Evolutionary conservation across 2,797 vertebrate species (phyloP), one percentile per base, ranked within the genome.

Genomic region (Tapirus indicus): DNA sequence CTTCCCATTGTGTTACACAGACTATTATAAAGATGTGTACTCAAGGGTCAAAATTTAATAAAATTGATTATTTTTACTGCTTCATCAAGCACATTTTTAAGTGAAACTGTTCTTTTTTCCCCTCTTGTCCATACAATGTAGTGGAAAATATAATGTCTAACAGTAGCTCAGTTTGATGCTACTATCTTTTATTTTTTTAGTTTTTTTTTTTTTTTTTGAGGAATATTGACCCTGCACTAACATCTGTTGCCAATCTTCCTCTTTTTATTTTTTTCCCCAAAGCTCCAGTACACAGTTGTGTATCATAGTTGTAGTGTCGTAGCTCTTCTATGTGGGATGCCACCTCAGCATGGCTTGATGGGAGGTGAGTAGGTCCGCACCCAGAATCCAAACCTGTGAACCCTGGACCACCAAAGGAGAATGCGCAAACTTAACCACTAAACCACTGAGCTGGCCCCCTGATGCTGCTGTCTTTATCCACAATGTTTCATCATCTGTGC

Each of bases 41-140:
- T 72, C 71, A 49, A 75, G 8, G 44, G 32, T 75, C 80, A 91
- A 95, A 71, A 80, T 25, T 87, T 87, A 92, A 85, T 79, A 62
- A 47, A 79, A 90, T 17, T 52, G 27, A 54, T 87, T 2, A n/a
- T 56, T 47, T 83, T 91, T 58, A 21, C 52, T 94, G 11, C 5
- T 32, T 88, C 17, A 69, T 96, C 16, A 83, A 95, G 29, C 23
- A 58, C 2, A 54, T 9, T 84, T 86, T 79, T 18, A 84, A 74
- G 29, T 64, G 29, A 87, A 62, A 25, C 8, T 13, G 7, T 7
- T 20, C 6, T n/a, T 74, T 71, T 38, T 17, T 4, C 16, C 38
- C 17, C 13, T 64, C 47, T 62, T 69, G 25, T 7, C 38, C 44
- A 2, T 14, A 66, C 27, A 66, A 38, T 35, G 1, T 32, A 80